Percentiles rank a stretch among this genome's conserved stretches.
These are phyloP conservation scores for Centropyge bicolor DNA, from an alignment of 2,797 vertebrate species.

Conservation along the genomic window DNA sequence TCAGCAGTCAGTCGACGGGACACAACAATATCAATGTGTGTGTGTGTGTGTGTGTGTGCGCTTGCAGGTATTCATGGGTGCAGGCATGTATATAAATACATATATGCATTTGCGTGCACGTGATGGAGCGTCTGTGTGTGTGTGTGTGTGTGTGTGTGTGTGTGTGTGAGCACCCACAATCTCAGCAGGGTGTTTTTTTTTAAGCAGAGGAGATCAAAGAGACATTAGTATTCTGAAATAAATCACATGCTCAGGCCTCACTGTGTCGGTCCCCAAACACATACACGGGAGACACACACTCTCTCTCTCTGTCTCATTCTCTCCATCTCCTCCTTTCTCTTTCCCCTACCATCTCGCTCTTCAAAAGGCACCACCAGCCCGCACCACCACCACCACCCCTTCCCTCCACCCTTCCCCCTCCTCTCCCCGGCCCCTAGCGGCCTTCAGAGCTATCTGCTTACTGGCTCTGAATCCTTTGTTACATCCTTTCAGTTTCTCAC, in stretches of 20 bases:
- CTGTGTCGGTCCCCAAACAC: slow-evolving; percentile 79
- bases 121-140: slow-evolving; percentile 23
- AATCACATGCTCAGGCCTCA: slow-evolving; percentile 81
- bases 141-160: slow-evolving; percentile 25
- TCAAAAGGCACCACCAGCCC: slow-evolving; percentile 72
- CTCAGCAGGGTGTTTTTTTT: slow-evolving; percentile 78
- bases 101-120: slow-evolving; percentile 58
- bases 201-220: slow-evolving; percentile 83
- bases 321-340: slow-evolving; percentile 64
- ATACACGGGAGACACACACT: slow-evolving; percentile 71
- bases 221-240: slow-evolving; percentile 86
- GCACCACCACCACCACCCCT: slow-evolving; percentile 19
- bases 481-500: slow-evolving; percentile 78
- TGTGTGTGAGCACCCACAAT: slow-evolving; percentile 51
- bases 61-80: slow-evolving; percentile 54
- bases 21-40: slow-evolving; percentile 66
- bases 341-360: slow-evolving; percentile 69
- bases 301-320: slow-evolving; percentile 54
- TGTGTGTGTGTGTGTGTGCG: slow-evolving; percentile 30
- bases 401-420: neutral
- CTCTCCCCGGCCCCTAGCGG: slow-evolving; percentile 69
- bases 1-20: slow-evolving; percentile 65
- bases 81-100: slow-evolving; percentile 57
- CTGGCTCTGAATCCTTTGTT: slow-evolving; percentile 80
- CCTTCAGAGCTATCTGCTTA: slow-evolving; percentile 80